phyloP scores from a whole-genome alignment of 2,113 vertebrate species.

The Chionomys nivalis region DNA sequence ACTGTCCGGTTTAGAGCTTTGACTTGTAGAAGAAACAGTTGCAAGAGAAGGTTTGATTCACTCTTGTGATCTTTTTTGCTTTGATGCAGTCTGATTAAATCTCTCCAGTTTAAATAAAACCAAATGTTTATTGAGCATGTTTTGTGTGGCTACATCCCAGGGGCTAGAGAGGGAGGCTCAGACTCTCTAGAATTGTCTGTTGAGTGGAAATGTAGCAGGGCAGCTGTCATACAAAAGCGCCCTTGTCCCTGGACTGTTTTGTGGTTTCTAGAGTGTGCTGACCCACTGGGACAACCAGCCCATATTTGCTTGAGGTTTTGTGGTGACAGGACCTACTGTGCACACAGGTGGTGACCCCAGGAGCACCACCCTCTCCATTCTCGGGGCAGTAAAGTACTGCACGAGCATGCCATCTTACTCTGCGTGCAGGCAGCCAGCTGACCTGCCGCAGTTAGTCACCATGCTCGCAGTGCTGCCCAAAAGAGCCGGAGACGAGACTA shows the following conservation, averaged over 20 bases:
- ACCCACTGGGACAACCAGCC: neutral
- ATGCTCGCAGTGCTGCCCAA: neutral
- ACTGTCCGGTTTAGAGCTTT: conserved; percentile 10
- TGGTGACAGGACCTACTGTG: neutral
- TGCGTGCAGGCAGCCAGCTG: too few species aligned
- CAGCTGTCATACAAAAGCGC: neutral
- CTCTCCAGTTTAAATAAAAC: neutral
- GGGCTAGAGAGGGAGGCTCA: neutral
- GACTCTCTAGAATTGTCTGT: neutral
- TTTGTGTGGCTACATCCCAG: neutral
- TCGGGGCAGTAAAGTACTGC: neutral
- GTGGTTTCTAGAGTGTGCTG: neutral
- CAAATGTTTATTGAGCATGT: neutral
- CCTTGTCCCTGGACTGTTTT: neutral
- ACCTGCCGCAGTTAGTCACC: neutral
- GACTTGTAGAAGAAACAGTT: neutral
- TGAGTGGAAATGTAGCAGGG: neutral
- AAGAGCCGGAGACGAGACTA: neutral
- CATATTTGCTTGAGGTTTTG: neutral
- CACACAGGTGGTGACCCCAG: neutral
- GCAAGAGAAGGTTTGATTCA: neutral
- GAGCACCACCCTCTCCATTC: neutral
- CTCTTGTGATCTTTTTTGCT: neutral
- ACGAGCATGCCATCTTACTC: neutral
- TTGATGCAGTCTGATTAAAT: neutral